phyloP scores from a whole-genome alignment of 2,888 invertebrate species.

The Pseudococcus longispinus region DNA sequence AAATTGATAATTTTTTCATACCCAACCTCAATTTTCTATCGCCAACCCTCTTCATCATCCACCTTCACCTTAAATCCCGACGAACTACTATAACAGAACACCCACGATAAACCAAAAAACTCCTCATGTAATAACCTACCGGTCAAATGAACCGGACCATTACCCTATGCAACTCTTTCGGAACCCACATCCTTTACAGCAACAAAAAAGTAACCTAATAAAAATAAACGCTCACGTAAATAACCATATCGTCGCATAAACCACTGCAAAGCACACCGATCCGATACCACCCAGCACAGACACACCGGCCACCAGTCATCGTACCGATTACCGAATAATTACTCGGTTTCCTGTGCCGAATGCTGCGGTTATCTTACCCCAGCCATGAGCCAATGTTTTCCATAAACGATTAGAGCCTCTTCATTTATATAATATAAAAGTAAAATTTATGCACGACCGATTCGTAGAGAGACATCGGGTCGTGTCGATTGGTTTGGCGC shows the following conservation, averaged over 20 bases:
- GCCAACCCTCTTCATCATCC: too few species aligned
- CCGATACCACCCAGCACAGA: conserved; percentile 22
- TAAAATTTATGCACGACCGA: conserved; percentile 37
- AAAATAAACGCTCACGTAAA: neutral
- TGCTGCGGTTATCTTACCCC: neutral
- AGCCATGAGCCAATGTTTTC: neutral
- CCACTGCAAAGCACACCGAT: neutral
- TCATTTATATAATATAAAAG: conserved; percentile 20
- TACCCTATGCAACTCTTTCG: neutral
- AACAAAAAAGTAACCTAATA: neutral
- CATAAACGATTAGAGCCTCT: conserved; percentile 31
- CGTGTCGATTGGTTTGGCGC: neutral
- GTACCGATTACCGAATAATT: conserved; percentile 31
- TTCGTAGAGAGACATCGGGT: neutral
- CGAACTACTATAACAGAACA: too few species aligned
- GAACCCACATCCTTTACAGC: neutral
- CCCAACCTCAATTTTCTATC: too few species aligned
- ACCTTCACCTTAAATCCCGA: too few species aligned
- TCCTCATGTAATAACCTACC: neutral
- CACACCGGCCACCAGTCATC: neutral
- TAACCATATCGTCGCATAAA: neutral
- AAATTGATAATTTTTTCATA: too few species aligned
- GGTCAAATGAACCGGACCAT: neutral
- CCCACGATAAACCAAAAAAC: neutral
- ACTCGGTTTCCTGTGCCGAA: conserved; percentile 15